Percentiles rank a stretch among this genome's conserved stretches.
These are phyloP conservation scores for Macrotus californicus DNA, from an alignment of 2,113 vertebrate species.

Conservation along the genomic window DNA sequence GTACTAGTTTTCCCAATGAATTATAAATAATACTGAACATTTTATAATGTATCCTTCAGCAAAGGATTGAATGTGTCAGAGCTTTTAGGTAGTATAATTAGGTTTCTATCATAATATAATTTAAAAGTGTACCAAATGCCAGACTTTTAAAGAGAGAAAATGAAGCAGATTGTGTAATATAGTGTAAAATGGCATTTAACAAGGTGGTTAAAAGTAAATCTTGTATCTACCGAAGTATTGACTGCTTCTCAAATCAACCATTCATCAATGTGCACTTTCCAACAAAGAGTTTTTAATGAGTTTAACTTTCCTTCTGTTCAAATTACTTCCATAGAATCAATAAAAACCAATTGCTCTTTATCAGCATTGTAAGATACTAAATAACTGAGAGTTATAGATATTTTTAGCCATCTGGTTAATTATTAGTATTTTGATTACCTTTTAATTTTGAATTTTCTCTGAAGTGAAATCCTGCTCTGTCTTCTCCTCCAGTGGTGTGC, in stretches of 20 bases:
- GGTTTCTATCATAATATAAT: background rate
- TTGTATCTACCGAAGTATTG: constrained; percentile 24
- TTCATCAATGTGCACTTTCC: background rate
- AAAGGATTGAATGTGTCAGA: background rate
- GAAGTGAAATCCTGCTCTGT: background rate
- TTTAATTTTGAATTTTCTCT: constrained; percentile 48
- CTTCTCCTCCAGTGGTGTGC: background rate
- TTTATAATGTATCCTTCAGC: background rate
- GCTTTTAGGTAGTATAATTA: background rate
- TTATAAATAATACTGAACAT: background rate
- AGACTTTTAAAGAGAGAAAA: background rate
- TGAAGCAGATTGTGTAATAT: background rate
- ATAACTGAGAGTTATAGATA: background rate
- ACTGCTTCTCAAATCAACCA: background rate
- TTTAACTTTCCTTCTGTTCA: constrained; percentile 8
- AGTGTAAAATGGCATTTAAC: constrained; percentile 2
- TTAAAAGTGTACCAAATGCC: background rate
- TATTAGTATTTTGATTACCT: constrained; percentile 23
- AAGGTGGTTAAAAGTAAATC: constrained; percentile 28
- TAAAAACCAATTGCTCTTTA: background rate
- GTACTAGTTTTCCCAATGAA: background rate
- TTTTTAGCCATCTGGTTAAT: constrained; percentile 26
- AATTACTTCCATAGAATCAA: constrained; percentile 18
- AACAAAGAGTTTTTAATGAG: background rate
- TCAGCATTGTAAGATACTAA: constrained; percentile 18